Evolutionary conservation across 1,140 invertebrate species (phyloP), one percentile per base, ranked within the genome.

Genomic region (Eriosoma lanigerum): DNA sequence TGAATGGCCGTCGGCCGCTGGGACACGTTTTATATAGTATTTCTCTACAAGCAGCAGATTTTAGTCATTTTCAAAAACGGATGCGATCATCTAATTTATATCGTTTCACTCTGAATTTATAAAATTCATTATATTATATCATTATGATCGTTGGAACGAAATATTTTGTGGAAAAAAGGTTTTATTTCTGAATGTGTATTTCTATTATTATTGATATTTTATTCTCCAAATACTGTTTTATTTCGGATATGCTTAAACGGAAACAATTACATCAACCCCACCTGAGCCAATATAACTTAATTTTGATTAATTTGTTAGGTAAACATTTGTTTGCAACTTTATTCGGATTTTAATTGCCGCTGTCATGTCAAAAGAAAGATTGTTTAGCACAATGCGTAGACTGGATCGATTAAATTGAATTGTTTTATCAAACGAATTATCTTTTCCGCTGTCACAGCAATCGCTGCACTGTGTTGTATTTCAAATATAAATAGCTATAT

Each of bases 401-500:
- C 10, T 29, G 10, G 3, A 44, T 64, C 29, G 32, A 64, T 38
- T n/a, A 44, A 44, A 64, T 44, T 64, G 29, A 64, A 64, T 38
- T 64, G 62, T 64, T 64, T 64, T 64, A 29, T 64, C 62, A 64
- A 64, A 64, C 62, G 29, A 29, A 64, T 64, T 32, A 15, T 38
- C 29, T 12, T 44, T 12, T 64, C 10, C 3, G 17, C 29, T 29
- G 3, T 64, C 62, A 21, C 10, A 19, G 19, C 24, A 38, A 38
- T 8, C 32, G 8, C 8, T 3, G 32, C 32, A 38, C 8, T 3
- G 32, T 38, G 8, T 38, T 60, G 24, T 60, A 60, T 60, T 60
- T 29, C 13, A 26, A 29, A 60, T 60, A 26, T 60, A 26, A 24
- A 58, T 12, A 64, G 19, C 62, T 19, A 60, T 24, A 58, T 21